Percentiles rank a stretch among this genome's conserved stretches.
Evolutionary conservation across 2,797 vertebrate genomes (phyloP).

Genomic region (Macropus fuliginosus): DNA sequence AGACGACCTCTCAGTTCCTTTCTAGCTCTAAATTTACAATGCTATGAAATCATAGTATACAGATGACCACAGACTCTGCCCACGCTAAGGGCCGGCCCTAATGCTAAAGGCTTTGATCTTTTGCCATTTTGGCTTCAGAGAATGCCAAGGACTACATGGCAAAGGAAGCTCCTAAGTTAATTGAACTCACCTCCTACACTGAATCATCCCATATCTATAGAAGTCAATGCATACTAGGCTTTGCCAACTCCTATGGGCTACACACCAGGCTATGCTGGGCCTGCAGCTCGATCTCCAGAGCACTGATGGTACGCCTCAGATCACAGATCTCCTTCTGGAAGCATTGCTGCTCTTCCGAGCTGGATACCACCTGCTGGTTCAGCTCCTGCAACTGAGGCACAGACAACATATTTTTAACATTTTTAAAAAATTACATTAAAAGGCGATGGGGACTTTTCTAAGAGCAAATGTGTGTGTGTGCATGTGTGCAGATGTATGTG

Average conservation of each 20-base stretch:
- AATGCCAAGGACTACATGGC: not conserved
- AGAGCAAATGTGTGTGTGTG: not conserved
- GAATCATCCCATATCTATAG: constrained; percentile 1
- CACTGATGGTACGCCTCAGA: constrained; percentile 80
- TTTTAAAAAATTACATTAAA: not conserved
- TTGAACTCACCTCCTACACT: constrained; percentile 2
- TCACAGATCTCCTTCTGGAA: constrained; percentile 72
- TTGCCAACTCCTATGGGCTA: not conserved
- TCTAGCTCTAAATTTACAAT: not conserved
- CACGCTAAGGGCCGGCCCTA: not conserved
- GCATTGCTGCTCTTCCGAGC: constrained; percentile 80
- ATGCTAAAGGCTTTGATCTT: not conserved
- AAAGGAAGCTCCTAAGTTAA: not conserved
- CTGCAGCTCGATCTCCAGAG: constrained; percentile 81
- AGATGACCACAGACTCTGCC: not conserved
- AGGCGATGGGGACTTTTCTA: not conserved
- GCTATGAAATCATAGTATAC: not conserved
- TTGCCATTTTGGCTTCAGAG: not conserved
- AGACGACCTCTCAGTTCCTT: not conserved
- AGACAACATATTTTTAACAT: not conserved
- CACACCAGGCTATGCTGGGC: constrained; percentile 81
- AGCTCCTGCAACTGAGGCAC: constrained; percentile 75
- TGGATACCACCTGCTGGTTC: constrained; percentile 64
- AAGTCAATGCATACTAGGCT: not conserved
- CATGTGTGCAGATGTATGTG: not conserved